Percentiles rank a stretch among this genome's conserved stretches.
Conservation (phyloP, 2,888 invertebrate genomes). For the Eumacrocentrus americanus region DNA sequence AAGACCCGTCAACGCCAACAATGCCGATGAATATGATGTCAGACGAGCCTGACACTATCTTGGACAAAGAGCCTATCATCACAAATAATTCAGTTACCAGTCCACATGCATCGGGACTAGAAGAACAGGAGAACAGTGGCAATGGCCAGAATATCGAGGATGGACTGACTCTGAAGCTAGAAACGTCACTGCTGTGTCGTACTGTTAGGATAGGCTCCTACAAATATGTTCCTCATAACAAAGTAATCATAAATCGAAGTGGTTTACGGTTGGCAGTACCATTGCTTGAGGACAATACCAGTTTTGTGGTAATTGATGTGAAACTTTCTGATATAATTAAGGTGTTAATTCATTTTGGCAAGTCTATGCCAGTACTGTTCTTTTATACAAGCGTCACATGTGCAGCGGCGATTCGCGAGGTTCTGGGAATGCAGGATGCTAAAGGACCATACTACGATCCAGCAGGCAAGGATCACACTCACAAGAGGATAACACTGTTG, state of each 20-base stretch:
- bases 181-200: conserved; percentile 71
- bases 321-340: conserved; percentile 74
- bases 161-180: conserved; percentile 21
- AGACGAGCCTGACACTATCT: conserved; percentile 49
- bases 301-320: conserved; percentile 69
- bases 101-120: background rate
- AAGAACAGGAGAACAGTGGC: conserved; percentile 13
- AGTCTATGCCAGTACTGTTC: conserved; percentile 78
- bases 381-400: conserved; percentile 75
- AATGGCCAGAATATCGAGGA: conserved; percentile 21
- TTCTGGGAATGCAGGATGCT: conserved; percentile 72
- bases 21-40: conserved; percentile 11
- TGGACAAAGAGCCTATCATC: conserved; percentile 59
- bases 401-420: conserved; percentile 72
- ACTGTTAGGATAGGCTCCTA: conserved; percentile 86
- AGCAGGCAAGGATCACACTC: conserved; percentile 67
- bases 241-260: conserved; percentile 66
- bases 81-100: conserved; percentile 44
- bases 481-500: conserved; percentile 77
- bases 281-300: conserved; percentile 55
- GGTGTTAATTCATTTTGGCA: conserved; percentile 79
- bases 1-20: background rate
- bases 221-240: conserved; percentile 76
- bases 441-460: conserved; percentile 64
- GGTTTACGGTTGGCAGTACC: conserved; percentile 62